Conservation (phyloP, 2,797 vertebrate species). For the Pristis pectinata region DNA sequence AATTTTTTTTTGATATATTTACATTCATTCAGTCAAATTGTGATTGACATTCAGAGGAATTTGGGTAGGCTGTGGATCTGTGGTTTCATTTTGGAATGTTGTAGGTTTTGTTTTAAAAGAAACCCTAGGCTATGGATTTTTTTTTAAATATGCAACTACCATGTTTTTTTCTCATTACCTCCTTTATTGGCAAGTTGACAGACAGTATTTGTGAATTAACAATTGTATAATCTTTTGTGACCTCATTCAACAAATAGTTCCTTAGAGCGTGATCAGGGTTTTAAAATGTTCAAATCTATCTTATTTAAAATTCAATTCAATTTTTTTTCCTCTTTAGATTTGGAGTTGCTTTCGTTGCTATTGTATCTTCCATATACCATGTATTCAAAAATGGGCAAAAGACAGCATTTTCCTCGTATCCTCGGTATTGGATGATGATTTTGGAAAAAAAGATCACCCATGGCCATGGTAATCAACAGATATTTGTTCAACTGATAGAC, state of each 20-base stretch:
- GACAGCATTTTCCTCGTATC: slow-evolving; percentile 86
- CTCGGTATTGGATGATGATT: slow-evolving; percentile 80
- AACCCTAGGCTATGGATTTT: background rate
- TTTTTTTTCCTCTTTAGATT: slow-evolving; percentile 58
- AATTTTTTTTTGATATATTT: background rate
- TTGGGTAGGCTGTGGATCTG: background rate
- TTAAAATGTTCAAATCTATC: background rate
- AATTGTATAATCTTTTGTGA: background rate
- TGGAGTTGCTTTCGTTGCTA: slow-evolving; percentile 90
- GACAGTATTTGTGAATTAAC: background rate
- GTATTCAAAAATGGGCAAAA: slow-evolving; percentile 93
- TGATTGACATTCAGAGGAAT: background rate
- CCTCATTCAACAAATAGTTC: background rate
- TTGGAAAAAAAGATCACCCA: slow-evolving; percentile 79
- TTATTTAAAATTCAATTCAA: background rate
- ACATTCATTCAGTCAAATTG: background rate
- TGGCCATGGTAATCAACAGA: slow-evolving; percentile 74
- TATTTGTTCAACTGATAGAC: background rate
- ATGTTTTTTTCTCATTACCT: background rate
- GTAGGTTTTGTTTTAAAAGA: background rate
- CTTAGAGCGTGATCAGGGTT: background rate
- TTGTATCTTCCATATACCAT: slow-evolving; percentile 90
- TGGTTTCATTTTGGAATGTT: background rate
- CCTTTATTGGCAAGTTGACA: background rate
- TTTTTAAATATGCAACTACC: no score